Evolutionary conservation across 2,888 invertebrate genomes (phyloP), one percentile per base, ranked within the genome.

Genomic region (Ditylenchus weischeri): DNA sequence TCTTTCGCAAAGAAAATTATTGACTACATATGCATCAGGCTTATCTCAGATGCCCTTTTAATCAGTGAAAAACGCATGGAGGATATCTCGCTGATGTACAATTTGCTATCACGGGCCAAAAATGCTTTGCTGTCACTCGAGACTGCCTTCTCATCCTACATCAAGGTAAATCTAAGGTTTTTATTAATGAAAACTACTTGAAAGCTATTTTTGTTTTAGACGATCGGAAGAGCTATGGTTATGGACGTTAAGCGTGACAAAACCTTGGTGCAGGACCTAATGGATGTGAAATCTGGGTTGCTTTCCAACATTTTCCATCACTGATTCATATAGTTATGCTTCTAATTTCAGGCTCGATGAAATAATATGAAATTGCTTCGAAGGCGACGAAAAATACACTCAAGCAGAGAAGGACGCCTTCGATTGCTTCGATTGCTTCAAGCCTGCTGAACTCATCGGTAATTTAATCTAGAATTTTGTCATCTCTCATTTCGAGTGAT

Each of bases 361-460:
- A 82, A 90, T 96, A 78, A 93, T 95, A 35, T 87, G 85, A 73
- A 88, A 88, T 19, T 96, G 96, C 86, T 98, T 98, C 86, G 90
- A 90, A 83, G 89, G 88, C 80, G 92, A 94, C 84, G 93, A 94
- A 82, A 93, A 93, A 85, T 96, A 95, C 86, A 88, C 90, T 10
- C 94, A 95, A 85, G 91, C 92, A 64, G 70, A 79, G 36, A 75
- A 78, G 73, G 98, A 98, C 85, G 94, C 96, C 18, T 98, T 98
- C 85, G 98, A 98, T 85, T 89, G 90, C 84, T 98, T n/a, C n/a
- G n/a, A n/a, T n/a, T n/a, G n/a, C n/a, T 95, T 84, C 84, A 96
- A 96, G 85, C 96, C 98, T 10, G 98, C 98, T 0, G 98, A 99
- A 86, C 88, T 98, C 58, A 96, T 98, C 83, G 94, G 93, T 93